Base-by-base conservation (phyloP, 2,113 vertebrate species). In the Coturnix japonica region DNA sequence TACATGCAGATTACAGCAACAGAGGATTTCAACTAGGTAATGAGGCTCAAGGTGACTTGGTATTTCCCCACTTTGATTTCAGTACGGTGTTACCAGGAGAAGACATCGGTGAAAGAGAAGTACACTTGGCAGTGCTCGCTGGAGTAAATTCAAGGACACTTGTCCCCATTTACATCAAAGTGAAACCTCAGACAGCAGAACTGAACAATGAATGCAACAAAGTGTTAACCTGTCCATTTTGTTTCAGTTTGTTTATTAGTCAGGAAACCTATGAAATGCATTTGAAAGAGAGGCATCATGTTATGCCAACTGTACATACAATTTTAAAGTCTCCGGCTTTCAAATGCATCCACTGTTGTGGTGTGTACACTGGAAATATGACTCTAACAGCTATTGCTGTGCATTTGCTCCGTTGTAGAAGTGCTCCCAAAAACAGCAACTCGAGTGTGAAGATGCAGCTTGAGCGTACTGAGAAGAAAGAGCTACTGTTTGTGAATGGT, bases 311-410 rank as follows among this genome's bases (percentile, higher is more conserved):
- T 2, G 98, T 99, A 20, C 99, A 99, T 39, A 98, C 99, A 0
- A 98, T 99, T 67, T 94, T 99, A 17, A 99, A 98, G 93, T 98
- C 98, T 1, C 99, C 99, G 7, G 99, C 98, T 10, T 99, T 99
- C 95, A 99, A 99, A 94, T 99, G 99, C 93, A 98, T 99, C 89
- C 99, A 99, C 97, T 99, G 99, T 94, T 99, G 98, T 3, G 99
- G 99, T 1, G 99, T 99, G 28, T 99, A 99, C 97, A 99, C 98
- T 2, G 99, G 99, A 37, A 99, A 98, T 64, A 99, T 99, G 96
- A 99, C 99, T 1, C 97, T 98, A 59, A 98, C 99, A 20, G 99
- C 99, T 3, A 99, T 99, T 17, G 98, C 98, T 87, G 98, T 99
- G 3, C 99, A 99, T 72, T 93, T 99, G 82, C 98, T 99, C 82